A percentile compares a stretch with the other conserved stretches of the same genome.
phyloP scores from a whole-genome alignment of 2,113 vertebrate genomes.

The Fulica atra region DNA sequence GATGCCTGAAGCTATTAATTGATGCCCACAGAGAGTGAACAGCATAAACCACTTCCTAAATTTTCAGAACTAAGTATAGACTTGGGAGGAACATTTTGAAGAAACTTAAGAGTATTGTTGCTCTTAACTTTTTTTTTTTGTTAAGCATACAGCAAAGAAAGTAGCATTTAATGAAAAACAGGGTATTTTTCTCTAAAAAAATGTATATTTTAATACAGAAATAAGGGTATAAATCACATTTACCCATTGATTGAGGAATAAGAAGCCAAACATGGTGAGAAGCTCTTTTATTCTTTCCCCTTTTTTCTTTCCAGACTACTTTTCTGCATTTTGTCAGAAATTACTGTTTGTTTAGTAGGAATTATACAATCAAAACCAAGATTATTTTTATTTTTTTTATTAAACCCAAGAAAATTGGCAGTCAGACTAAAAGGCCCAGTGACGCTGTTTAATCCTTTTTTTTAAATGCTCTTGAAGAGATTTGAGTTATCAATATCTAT shows the following conservation, averaged over 20 bases:
- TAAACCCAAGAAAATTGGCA: not conserved
- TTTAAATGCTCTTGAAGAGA: not conserved
- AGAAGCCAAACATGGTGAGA: not conserved
- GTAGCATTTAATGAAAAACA: not conserved
- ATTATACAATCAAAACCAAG: not conserved
- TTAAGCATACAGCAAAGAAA: not conserved
- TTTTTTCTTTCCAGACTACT: not conserved
- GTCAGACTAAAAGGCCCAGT: not conserved
- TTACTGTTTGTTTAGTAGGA: not conserved
- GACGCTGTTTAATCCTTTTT: not conserved
- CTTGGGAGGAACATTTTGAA: not conserved
- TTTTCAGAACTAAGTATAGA: not conserved
- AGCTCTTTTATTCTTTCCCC: not conserved
- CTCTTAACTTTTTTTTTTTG: not conserved
- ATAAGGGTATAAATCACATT: not conserved
- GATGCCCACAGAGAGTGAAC: not conserved
- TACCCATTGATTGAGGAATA: not conserved
- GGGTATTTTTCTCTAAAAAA: not conserved
- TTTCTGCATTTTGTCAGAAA: not conserved
- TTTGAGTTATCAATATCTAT: not conserved
- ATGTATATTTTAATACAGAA: not conserved
- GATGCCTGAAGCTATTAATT: slow-evolving; percentile 3
- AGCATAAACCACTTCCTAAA: not conserved
- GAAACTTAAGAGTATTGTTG: not conserved
- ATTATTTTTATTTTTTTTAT: not conserved